Percentiles rank a stretch among this genome's conserved stretches.
These are phyloP conservation scores for Remorina albescens DNA, from an alignment of 2,797 vertebrate genomes.

Conservation along the genomic window DNA sequence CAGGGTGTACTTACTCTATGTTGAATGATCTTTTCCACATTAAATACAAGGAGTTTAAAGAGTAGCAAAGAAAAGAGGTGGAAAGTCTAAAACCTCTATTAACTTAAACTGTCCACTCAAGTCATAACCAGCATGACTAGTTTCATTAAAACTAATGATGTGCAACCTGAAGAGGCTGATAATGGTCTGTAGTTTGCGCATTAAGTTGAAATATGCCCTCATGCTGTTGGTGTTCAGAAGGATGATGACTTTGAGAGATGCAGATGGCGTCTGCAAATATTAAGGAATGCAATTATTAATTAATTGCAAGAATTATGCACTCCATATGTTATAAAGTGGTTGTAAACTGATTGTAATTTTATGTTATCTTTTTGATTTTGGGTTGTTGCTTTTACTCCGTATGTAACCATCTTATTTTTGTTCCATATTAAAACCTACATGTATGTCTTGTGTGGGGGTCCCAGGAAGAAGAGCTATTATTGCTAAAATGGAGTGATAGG, in stretches of 20 bases:
- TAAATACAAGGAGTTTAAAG: not conserved
- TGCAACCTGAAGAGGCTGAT: conserved; percentile 34
- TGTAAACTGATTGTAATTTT: no score
- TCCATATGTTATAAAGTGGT: no score
- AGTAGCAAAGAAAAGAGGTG: not conserved
- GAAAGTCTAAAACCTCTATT: conserved; percentile 6
- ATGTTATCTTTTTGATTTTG: no score
- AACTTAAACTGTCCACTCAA: conserved; percentile 12
- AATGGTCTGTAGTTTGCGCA: conserved; percentile 41
- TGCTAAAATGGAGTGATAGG: no score
- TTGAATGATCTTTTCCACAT: not conserved
- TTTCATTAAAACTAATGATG: conserved; percentile 49
- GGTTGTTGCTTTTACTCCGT: no score
- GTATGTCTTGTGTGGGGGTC: no score
- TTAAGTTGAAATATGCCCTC: conserved; percentile 34
- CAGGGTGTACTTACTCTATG: not conserved
- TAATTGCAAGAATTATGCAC: conserved; percentile 7
- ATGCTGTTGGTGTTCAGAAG: conserved; percentile 30
- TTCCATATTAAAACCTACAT: no score
- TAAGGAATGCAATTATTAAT: conserved; percentile 1
- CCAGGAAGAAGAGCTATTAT: no score
- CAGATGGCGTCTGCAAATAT: conserved; percentile 6
- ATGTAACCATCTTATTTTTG: no score
- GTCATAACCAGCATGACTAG: conserved; percentile 23
- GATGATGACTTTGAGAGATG: conserved; percentile 28